Conservation (phyloP, 2,797 vertebrate genomes). For the Glossophaga mutica region DNA sequence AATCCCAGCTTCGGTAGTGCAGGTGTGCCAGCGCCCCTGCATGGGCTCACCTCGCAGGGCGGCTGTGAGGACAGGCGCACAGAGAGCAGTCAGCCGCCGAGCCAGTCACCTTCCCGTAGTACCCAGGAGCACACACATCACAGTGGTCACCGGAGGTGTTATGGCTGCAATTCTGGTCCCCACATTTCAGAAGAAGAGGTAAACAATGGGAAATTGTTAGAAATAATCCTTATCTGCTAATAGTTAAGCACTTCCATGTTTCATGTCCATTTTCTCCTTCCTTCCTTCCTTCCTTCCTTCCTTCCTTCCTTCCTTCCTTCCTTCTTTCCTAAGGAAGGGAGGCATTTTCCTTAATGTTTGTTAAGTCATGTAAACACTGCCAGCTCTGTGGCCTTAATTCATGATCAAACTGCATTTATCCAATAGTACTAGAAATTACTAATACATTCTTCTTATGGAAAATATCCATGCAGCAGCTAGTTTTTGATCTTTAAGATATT, state of each 20-base stretch:
- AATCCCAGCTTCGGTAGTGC: fast-evolving
- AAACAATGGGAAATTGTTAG: neutral
- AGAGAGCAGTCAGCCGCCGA: slow-evolving; percentile 88
- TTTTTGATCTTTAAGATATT: neutral
- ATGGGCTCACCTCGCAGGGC: slow-evolving; percentile 82
- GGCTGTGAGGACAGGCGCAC: slow-evolving; percentile 90
- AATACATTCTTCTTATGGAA: neutral
- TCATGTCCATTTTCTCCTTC: neutral
- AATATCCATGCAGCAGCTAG: neutral
- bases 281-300: too few species aligned
- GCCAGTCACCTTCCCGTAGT: slow-evolving; percentile 89
- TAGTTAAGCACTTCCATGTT: fast-evolving
- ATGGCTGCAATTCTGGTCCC: slow-evolving; percentile 88
- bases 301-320: too few species aligned
- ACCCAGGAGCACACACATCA: slow-evolving; percentile 86
- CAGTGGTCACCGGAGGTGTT: slow-evolving; percentile 90
- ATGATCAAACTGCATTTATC: neutral
- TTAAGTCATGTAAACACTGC: neutral
- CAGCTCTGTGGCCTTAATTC: neutral
- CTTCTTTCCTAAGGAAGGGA: neutral
- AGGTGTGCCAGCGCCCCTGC: fast-evolving
- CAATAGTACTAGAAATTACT: neutral
- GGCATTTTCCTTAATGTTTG: neutral
- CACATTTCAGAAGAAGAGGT: neutral
- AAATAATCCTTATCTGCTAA: neutral